Evolutionary conservation across 2,797 vertebrate species (phyloP).

Genomic region (Siniperca obscura): DNA sequence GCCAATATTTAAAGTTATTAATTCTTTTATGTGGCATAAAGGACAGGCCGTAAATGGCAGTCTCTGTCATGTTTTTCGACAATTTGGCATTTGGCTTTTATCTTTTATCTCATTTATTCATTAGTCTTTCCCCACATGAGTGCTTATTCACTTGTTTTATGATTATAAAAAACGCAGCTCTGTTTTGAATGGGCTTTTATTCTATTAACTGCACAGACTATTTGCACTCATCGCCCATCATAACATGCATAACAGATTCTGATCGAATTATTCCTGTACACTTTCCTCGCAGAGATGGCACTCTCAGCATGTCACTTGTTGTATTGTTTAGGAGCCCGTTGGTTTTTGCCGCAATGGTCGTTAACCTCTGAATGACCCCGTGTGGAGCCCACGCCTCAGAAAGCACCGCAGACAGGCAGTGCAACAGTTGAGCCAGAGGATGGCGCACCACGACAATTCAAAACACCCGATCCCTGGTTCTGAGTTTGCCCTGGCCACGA

Average conservation of each 20-base stretch:
- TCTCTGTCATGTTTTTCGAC: slow-evolving; percentile 32
- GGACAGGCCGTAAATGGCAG: slow-evolving; percentile 21
- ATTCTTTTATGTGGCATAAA: slow-evolving; percentile 33
- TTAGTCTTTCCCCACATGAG: slow-evolving; percentile 28
- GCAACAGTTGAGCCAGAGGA: slow-evolving; percentile 86
- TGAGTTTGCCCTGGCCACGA: slow-evolving; percentile 75
- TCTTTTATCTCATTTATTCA: slow-evolving; percentile 34
- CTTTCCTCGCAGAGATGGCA: slow-evolving; percentile 63
- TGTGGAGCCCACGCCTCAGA: slow-evolving; percentile 77
- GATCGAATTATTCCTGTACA: slow-evolving; percentile 69
- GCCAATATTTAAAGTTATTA: slow-evolving; percentile 34
- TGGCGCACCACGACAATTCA: slow-evolving; percentile 92
- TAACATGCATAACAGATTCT: slow-evolving; percentile 62
- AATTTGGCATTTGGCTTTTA: slow-evolving; percentile 34
- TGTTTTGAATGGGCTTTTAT: slow-evolving; percentile 61
- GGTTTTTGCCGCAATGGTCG: slow-evolving; percentile 92
- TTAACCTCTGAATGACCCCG: slow-evolving; percentile 97
- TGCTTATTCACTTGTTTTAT: slow-evolving; percentile 38
- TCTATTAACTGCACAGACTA: slow-evolving; percentile 66
- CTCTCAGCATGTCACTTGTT: slow-evolving; percentile 78
- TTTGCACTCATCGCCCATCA: slow-evolving; percentile 61
- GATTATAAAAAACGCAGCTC: slow-evolving; percentile 18
- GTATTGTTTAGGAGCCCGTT: slow-evolving; percentile 81
- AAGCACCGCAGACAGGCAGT: slow-evolving; percentile 79
- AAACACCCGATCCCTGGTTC: slow-evolving; percentile 69